Percentiles rank a stretch among this genome's conserved stretches.
Evolutionary conservation across 30 jellyfish, hydroid and myxozoan genomes (phyloP).

Genomic region (Turritopsis dohrnii): DNA sequence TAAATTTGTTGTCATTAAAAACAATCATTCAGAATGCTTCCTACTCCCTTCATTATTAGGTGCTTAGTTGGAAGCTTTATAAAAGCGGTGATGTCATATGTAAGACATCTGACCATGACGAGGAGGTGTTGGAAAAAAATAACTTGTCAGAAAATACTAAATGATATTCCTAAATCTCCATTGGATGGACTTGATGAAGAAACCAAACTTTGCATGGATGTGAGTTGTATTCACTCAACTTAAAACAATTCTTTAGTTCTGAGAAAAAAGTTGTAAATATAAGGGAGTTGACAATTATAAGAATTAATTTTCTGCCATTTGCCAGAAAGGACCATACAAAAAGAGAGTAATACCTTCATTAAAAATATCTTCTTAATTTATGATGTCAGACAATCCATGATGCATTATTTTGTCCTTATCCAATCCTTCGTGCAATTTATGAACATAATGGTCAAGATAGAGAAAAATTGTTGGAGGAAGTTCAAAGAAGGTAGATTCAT

Average conservation of each 20-base stretch:
- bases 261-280: neutral
- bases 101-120: neutral
- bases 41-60: neutral
- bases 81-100: neutral
- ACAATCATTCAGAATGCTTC: no score
- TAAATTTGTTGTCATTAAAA: neutral
- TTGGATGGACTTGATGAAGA: conserved; percentile 84
- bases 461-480: conserved; percentile 67
- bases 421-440: conserved; percentile 77
- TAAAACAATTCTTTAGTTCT: no score
- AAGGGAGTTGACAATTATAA: no score
- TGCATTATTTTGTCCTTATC: conserved; percentile 49
- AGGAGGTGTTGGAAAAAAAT: neutral
- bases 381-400: conserved; percentile 63
- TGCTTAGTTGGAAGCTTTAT: conserved; percentile 25
- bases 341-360: no score
- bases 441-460: conserved; percentile 66
- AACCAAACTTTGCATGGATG: conserved; percentile 62
- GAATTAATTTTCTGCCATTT: no score
- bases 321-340: neutral
- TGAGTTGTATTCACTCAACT: conserved; percentile 1
- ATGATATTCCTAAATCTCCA: conserved; percentile 35
- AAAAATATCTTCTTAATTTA: no score
- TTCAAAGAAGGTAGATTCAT: conserved; percentile 59
- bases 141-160: neutral